Percentiles rank a stretch among this genome's conserved stretches.
phyloP scores from a whole-genome alignment of 2,113 vertebrate genomes.

The Semicossyphus pulcher region DNA sequence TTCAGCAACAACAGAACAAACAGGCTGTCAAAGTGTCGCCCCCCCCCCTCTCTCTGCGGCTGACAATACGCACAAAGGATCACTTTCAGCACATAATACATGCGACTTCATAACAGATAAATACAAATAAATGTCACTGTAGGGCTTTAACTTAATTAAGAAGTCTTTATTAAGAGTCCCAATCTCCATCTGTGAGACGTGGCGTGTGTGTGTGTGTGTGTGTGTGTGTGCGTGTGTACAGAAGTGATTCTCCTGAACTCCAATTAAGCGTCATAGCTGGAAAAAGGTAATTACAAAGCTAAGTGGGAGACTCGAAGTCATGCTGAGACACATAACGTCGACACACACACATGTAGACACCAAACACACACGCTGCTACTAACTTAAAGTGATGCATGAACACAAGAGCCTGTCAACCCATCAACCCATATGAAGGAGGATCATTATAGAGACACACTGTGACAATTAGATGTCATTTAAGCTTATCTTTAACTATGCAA shows the following conservation, averaged over 20 bases:
- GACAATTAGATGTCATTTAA: slow-evolving; percentile 30
- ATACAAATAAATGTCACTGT: slow-evolving; percentile 39
- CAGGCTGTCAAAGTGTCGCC: slow-evolving; percentile 45
- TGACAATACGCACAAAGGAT: slow-evolving; percentile 23
- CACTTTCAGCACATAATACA: slow-evolving; percentile 16
- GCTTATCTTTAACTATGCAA: slow-evolving; percentile 8
- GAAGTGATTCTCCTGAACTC: slow-evolving; percentile 48
- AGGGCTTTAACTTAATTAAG: slow-evolving; percentile 53
- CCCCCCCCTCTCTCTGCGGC: not conserved
- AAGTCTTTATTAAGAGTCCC: slow-evolving; percentile 26
- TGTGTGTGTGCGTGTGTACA: slow-evolving; percentile 4
- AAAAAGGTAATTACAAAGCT: slow-evolving; percentile 74
- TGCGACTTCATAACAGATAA: slow-evolving; percentile 28
- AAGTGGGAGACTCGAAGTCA: slow-evolving; percentile 62
- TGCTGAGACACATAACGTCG: slow-evolving; percentile 51
- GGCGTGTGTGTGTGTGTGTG: slow-evolving; percentile 30
- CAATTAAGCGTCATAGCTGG: slow-evolving; percentile 69
- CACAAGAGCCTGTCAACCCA: slow-evolving; percentile 16
- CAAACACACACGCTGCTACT: slow-evolving; percentile 18
- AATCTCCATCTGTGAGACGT: slow-evolving; percentile 10
- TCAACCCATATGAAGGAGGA: not conserved
- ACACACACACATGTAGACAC: slow-evolving; percentile 30
- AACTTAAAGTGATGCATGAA: slow-evolving; percentile 37
- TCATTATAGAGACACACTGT: slow-evolving; percentile 21
- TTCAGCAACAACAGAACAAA: slow-evolving; percentile 10